These are phyloP conservation scores for Limnephilus marmoratus DNA, from an alignment of 2,888 invertebrate genomes.

Conservation along the genomic window DNA sequence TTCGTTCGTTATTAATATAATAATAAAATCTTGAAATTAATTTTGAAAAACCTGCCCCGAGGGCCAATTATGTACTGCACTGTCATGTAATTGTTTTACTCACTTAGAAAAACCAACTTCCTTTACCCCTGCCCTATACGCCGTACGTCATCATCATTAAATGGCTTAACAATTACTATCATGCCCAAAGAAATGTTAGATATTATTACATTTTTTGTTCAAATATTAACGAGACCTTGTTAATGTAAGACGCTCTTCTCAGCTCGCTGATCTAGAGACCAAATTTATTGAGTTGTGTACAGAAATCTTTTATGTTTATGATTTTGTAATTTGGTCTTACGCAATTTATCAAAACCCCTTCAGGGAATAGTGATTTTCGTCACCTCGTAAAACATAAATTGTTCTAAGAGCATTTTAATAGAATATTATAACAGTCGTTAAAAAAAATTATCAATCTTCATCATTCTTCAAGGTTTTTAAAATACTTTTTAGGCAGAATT, in stretches of 20 bases:
- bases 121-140: slow-evolving; percentile 31
- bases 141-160: slow-evolving; percentile 37
- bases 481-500: no score
- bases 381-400: slow-evolving; percentile 61
- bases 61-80: slow-evolving; percentile 45
- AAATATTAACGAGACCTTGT: slow-evolving; percentile 49
- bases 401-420: neutral
- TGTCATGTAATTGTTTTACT: slow-evolving; percentile 64
- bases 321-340: neutral
- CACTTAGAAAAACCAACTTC: slow-evolving; percentile 64
- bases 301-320: neutral
- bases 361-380: slow-evolving; percentile 55
- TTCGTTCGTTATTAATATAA: neutral
- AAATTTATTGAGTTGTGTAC: neutral
- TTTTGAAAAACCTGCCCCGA: neutral
- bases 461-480: neutral
- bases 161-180: slow-evolving; percentile 56
- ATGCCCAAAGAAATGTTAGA: slow-evolving; percentile 34
- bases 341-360: slow-evolving; percentile 42
- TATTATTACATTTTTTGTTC: slow-evolving; percentile 50
- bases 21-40: neutral
- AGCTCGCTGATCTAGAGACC: neutral
- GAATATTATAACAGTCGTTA: neutral
- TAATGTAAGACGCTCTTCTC: slow-evolving; percentile 53
- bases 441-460: neutral